Conservation (phyloP, 2,888 invertebrate genomes). For the Epistrophe eligans region DNA sequence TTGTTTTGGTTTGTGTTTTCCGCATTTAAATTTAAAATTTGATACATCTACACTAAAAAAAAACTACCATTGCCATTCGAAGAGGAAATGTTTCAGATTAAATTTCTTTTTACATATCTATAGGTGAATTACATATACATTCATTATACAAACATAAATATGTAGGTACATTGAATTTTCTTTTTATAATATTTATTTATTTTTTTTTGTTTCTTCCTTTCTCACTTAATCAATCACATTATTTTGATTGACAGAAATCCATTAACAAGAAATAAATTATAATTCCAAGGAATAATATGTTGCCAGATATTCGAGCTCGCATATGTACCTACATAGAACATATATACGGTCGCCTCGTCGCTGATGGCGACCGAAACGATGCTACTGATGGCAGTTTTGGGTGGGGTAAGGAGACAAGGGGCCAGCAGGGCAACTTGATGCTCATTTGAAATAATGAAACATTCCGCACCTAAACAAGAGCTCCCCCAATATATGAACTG, state of each 20-base stretch:
- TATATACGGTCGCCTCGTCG: constrained; percentile 31
- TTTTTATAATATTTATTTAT: constrained; percentile 71
- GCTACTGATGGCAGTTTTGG: constrained; percentile 44
- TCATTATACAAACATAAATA: neutral
- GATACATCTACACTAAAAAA: constrained; percentile 9
- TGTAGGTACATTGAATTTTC: constrained; percentile 47
- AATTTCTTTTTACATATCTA: constrained; percentile 26
- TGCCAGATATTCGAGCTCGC: constrained; percentile 70
- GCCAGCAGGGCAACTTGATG: constrained; percentile 31
- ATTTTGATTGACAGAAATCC: constrained; percentile 76
- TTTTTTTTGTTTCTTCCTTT: constrained; percentile 65
- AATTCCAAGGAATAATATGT: constrained; percentile 74
- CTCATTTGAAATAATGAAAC: constrained; percentile 73
- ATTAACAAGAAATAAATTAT: constrained; percentile 76
- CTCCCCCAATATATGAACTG: constrained; percentile 6
- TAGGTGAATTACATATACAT: neutral
- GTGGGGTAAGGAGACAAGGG: constrained; percentile 20
- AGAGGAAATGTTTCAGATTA: constrained; percentile 48
- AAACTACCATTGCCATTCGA: neutral
- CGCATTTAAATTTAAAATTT: constrained; percentile 3
- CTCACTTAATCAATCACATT: constrained; percentile 76
- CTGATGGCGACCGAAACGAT: constrained; percentile 25
- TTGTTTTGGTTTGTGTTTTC: neutral
- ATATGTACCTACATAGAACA: constrained; percentile 18
- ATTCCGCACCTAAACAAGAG: constrained; percentile 71